A percentile compares a stretch with the other conserved stretches of the same genome.
Evolutionary conservation across 2,888 invertebrate genomes (phyloP).

Genomic region (Liopterus haemorrhoidalis): DNA sequence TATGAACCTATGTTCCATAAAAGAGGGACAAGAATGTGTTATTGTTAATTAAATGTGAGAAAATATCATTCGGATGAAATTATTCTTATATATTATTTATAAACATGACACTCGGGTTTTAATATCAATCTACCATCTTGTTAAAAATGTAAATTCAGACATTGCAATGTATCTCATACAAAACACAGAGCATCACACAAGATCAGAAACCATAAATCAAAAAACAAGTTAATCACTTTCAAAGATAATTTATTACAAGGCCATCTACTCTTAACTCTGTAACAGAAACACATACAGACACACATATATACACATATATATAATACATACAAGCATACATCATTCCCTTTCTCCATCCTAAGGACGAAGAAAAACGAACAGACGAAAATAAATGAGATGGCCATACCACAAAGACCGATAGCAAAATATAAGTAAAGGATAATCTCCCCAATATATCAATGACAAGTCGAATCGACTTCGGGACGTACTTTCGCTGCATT

Average conservation of each 20-base stretch:
- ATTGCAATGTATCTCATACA: constrained; percentile 13
- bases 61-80: too few relatives aligned
- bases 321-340: background rate
- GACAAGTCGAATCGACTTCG: constrained; percentile 23
- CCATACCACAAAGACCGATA: constrained; percentile 20
- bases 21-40: too few relatives aligned
- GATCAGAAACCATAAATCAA: constrained; percentile 23
- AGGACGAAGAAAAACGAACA: constrained; percentile 11
- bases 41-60: too few relatives aligned
- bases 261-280: too few relatives aligned
- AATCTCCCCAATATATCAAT: constrained; percentile 20
- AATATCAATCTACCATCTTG: too few relatives aligned
- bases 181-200: constrained; percentile 15
- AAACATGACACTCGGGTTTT: too few relatives aligned
- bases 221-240: constrained; percentile 25
- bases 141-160: constrained; percentile 24
- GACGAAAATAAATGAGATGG: constrained; percentile 23
- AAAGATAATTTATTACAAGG: constrained; percentile 25
- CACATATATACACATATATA: constrained; percentile 3
- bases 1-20: too few relatives aligned
- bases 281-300: constrained; percentile 10
- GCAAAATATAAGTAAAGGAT: constrained; percentile 25
- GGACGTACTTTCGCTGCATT: too few relatives aligned
- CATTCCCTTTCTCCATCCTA: background rate
- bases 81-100: too few relatives aligned